Base-by-base conservation (phyloP, 2,113 vertebrate genomes). In the Anas platyrhynchos region DNA sequence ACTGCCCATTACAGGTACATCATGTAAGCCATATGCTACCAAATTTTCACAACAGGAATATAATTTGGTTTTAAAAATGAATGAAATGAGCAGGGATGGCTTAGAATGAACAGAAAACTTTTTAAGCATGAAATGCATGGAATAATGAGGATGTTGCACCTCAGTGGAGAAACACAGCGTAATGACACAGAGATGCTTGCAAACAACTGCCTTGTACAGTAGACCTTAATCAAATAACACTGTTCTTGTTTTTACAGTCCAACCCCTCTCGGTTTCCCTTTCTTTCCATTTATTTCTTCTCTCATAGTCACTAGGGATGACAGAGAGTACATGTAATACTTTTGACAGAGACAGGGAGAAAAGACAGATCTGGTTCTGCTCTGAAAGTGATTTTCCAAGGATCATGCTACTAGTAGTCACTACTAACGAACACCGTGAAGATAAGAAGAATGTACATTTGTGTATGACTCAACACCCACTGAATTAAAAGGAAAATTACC, bases 361-460 rank as follows among this genome's bases (percentile, higher is more conserved):
- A 75, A 11, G 6, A 26, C 34, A 88, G 29, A 4, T 68, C 8
- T 23, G 85, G 16, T 32, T 63, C 6, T 55, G 20, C 6, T 38
- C 20, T 63, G 29, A 26, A 2, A 62, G 16, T 48, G 15, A 59
- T 59, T 71, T 73, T 91, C n/a, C 11, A 44, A 77, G 13, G 79
- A 7, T 4, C 23, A 31, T 14, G 48, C 11, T 13, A 69, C 23
- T 54, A 58, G 13, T 23, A 22, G 38, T 20, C 36, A 61, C 32
- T 0, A 0, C 5, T 48, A 83, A 62, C 10, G 86, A 81, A 88
- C 90, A 31, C 2, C 0, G 0, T 36, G 5, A 23, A 67, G 81
- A 81, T 52, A 67, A 11, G n/a, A 86, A 92, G 41, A 54, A 44
- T 69, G 43, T 41, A 56, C 1, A 0, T 56, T 56, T 73, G 6